Conservation (phyloP, 35 echinoderm and acorn worm species). For the Chiridota heheva region DNA sequence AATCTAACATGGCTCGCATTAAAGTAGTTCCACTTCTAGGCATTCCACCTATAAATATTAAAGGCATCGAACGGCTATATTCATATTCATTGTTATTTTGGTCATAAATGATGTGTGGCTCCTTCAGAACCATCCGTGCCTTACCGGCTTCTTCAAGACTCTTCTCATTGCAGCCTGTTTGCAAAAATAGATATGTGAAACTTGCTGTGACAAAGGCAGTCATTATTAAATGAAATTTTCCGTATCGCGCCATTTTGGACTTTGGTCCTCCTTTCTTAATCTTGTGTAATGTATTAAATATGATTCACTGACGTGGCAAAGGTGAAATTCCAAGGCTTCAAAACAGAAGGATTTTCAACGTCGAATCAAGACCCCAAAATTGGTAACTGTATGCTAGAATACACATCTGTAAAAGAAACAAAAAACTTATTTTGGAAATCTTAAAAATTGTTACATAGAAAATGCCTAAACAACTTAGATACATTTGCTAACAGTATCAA, state of each 20-base stretch:
- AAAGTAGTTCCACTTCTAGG: constrained; percentile 93
- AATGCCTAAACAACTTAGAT: no score
- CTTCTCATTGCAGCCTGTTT: constrained; percentile 55
- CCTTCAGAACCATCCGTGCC: constrained; percentile 52
- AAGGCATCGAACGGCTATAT: constrained; percentile 78
- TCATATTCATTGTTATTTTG: constrained; percentile 67
- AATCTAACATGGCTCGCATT: constrained; percentile 97
- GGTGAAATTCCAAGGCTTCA: no score
- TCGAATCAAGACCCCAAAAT: no score
- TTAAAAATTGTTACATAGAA: no score
- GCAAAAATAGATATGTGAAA: constrained; percentile 68
- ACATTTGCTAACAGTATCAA: no score
- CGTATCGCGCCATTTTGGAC: constrained; percentile 68
- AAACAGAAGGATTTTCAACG: no score
- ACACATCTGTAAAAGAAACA: no score
- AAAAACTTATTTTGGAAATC: no score
- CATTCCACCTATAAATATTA: constrained; percentile 98
- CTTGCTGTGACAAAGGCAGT: constrained; percentile 70
- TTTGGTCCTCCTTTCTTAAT: no score
- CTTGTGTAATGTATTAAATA: no score
- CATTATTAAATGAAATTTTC: constrained; percentile 56
- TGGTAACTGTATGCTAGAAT: no score
- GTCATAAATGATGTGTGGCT: constrained; percentile 61
- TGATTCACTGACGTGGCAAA: no score
- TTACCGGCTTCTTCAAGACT: constrained; percentile 3